These are phyloP conservation scores for Turnix velox DNA, from an alignment of 2,113 vertebrate genomes.

Conservation along the genomic window DNA sequence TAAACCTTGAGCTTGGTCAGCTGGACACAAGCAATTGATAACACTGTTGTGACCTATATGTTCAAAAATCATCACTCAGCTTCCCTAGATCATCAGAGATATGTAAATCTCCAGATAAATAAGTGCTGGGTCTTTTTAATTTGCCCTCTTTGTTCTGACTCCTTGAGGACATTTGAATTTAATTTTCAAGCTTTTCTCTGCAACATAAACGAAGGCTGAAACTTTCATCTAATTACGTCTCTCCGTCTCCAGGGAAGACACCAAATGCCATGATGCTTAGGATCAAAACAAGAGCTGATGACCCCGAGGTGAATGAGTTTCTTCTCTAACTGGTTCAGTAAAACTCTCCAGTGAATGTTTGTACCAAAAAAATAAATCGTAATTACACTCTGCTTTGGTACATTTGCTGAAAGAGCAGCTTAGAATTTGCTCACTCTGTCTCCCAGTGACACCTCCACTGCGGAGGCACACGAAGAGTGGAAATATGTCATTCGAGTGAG, in stretches of 20 bases:
- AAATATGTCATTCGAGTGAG: slow-evolving; percentile 4
- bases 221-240: slow-evolving; percentile 43
- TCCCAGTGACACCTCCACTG: slow-evolving; percentile 4
- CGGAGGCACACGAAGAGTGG: neutral
- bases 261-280: slow-evolving; percentile 1
- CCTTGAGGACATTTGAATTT: slow-evolving; percentile 45
- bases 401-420: neutral
- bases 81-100: neutral
- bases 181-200: slow-evolving; percentile 47
- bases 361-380: slow-evolving; percentile 26
- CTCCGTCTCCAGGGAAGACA: slow-evolving; percentile 26
- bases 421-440: neutral
- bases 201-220: slow-evolving; percentile 8
- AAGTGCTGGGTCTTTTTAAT: slow-evolving; percentile 43
- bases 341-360: slow-evolving; percentile 4
- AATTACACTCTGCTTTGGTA: neutral
- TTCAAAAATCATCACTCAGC: neutral
- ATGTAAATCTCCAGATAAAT: slow-evolving; percentile 33
- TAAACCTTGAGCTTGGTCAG: slow-evolving; percentile 7
- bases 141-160: slow-evolving; percentile 49
- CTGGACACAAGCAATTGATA: neutral
- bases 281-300: slow-evolving; percentile 41
- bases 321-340: slow-evolving; percentile 46
- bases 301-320: slow-evolving; percentile 7
- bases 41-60: neutral